Base-by-base conservation (phyloP, 2,797 vertebrate genomes). In the Lacerta agilis region DNA sequence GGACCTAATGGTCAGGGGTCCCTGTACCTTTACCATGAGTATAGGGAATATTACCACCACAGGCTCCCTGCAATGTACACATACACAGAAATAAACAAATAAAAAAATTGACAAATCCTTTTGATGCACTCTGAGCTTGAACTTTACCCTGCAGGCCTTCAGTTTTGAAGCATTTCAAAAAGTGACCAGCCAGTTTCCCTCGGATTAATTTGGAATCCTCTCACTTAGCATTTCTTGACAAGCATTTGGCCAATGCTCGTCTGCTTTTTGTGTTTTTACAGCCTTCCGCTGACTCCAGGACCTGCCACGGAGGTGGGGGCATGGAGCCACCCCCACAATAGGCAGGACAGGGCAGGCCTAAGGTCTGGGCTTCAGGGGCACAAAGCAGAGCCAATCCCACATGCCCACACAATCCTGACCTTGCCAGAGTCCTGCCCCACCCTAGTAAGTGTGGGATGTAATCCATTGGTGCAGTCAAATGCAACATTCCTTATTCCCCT, bases 31-130 rank as follows among this genome's bases (percentile, higher is more conserved):
- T 43, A 64, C 87, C 78, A 69, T 15, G 82, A 33, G 36, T 36
- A 15, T 58, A 11, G 58, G 66, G 78, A 91, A 18, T 84, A 72
- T 85, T 92, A 58, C 82, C 82, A 43, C 17, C 7, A 7, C 33
- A 45, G 41, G 36, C 15, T n/a, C 11, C 7, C 27, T 13, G 18
- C n/a, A 27, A 20, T 36, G 43, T 4, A 41, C 36, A n/a, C 25
- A 64, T 3, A 36, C 8, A 55, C 18, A 49, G 17, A 78, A 78
- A 23, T 55, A 25, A 49, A 33, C 15, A 73, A 75, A 38, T 55
- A 15, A 79, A 79, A 38, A 11, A 9, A 5, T 13, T 3, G 33
- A 33, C 55, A 25, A 45, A 13, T 64, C 55, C 45, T 15, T 84
- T 84, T 58, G 82, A 38, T 61, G 29, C 66, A 77, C 27, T 1